These are phyloP conservation scores for Cavia aperea DNA, from an alignment of 2,113 vertebrate genomes.

Conservation along the genomic window DNA sequence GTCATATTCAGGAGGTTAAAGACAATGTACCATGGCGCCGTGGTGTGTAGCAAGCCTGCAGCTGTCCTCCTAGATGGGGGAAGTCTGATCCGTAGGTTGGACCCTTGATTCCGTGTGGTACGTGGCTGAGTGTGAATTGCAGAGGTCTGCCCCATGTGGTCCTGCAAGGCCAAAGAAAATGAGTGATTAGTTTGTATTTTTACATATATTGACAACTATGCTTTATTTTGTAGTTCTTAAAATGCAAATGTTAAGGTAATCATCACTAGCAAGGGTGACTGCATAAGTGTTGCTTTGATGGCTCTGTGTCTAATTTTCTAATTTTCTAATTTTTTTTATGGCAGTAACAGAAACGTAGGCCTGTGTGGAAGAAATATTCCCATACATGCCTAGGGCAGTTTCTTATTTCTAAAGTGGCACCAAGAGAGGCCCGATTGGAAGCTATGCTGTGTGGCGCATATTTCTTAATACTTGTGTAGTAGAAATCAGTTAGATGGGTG, in stretches of 20 bases:
- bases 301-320: not conserved
- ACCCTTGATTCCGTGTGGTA: not conserved
- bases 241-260: not conserved
- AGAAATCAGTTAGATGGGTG: not conserved
- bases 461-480: not conserved
- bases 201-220: not conserved
- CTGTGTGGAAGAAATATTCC: not conserved
- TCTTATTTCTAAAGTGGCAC: not conserved
- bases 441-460: not conserved
- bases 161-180: not conserved
- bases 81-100: not conserved
- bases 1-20: not conserved
- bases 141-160: not conserved
- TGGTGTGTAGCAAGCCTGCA: not conserved
- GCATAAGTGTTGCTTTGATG: not conserved
- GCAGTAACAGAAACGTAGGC: not conserved
- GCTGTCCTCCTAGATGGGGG: not conserved
- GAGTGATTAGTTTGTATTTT: not conserved
- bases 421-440: not conserved
- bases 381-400: not conserved
- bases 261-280: not conserved
- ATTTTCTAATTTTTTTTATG: not conserved
- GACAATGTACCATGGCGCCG: not conserved
- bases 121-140: not conserved
- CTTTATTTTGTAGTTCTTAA: not conserved